phyloP scores from a whole-genome alignment of 1,140 invertebrate genomes.

The Drosophila bifasciata region DNA sequence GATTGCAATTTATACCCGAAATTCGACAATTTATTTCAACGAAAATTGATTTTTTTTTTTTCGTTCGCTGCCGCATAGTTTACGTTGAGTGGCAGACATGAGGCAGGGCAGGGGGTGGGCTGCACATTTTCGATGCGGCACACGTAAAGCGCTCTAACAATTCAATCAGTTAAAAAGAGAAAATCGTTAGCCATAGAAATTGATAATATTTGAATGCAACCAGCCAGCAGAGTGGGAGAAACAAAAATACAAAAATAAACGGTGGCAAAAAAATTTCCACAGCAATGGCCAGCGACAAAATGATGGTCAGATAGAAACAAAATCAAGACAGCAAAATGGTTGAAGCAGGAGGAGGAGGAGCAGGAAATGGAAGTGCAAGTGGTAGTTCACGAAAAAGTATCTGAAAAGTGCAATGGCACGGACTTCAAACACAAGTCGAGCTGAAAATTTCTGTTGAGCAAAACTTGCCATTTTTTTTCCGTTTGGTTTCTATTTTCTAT shows the following conservation, averaged over 20 bases:
- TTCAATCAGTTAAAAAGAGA: slow-evolving; percentile 73
- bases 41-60: slow-evolving; percentile 76
- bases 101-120: slow-evolving; percentile 2
- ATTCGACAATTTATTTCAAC: slow-evolving; percentile 78
- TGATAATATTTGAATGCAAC: slow-evolving; percentile 79
- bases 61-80: slow-evolving; percentile 14
- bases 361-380: too few relatives aligned
- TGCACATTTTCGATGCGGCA: slow-evolving; percentile 66
- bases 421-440: slow-evolving; percentile 45
- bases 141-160: slow-evolving; percentile 79
- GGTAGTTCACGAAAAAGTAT: neutral
- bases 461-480: slow-evolving; percentile 24
- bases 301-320: slow-evolving; percentile 39
- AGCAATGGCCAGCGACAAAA: slow-evolving; percentile 50
- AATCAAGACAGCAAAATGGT: slow-evolving; percentile 21
- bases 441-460: slow-evolving; percentile 46
- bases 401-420: slow-evolving; percentile 41
- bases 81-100: slow-evolving; percentile 20
- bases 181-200: slow-evolving; percentile 54
- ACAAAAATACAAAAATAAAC: slow-evolving; percentile 28
- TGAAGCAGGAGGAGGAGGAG: neutral
- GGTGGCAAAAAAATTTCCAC: slow-evolving; percentile 44
- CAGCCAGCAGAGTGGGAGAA: slow-evolving; percentile 55
- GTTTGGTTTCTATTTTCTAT: slow-evolving; percentile 12
- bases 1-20: slow-evolving; percentile 71